phyloP scores from a whole-genome alignment of 2,797 vertebrate genomes.

The Yasuhikotakia modesta region DNA sequence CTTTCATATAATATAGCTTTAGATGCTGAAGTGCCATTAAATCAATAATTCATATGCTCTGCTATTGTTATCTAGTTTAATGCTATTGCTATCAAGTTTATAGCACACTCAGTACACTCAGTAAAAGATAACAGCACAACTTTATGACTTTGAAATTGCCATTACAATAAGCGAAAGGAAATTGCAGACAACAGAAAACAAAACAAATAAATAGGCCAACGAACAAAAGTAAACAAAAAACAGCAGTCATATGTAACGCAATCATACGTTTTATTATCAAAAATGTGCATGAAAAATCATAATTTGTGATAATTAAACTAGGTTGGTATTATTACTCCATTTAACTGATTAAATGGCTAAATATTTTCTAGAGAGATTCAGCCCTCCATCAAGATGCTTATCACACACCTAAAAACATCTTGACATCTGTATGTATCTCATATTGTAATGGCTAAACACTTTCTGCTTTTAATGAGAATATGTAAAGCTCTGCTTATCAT shows the following conservation, averaged over 20 bases:
- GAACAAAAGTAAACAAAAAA: background rate
- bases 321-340: conserved; percentile 15
- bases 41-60: background rate
- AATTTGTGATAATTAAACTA: conserved; percentile 20
- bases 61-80: too few species aligned
- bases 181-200: background rate
- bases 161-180: conserved; percentile 5
- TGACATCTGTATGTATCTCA: background rate
- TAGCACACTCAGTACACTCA: too few species aligned
- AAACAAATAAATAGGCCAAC: background rate
- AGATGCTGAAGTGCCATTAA: too few species aligned
- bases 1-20: too few species aligned
- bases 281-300: conserved; percentile 4
- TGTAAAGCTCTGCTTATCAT: conserved; percentile 6
- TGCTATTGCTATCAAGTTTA: too few species aligned
- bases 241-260: background rate
- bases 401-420: conserved; percentile 10
- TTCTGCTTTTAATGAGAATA: conserved; percentile 26
- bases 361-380: conserved; percentile 2
- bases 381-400: background rate
- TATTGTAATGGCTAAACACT: background rate
- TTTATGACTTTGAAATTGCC: too few species aligned
- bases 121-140: too few species aligned
- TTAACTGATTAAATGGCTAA: background rate
- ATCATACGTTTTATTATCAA: background rate